phyloP scores from a whole-genome alignment of 2,888 invertebrate species.

The Disparrhopalites patrizii region DNA sequence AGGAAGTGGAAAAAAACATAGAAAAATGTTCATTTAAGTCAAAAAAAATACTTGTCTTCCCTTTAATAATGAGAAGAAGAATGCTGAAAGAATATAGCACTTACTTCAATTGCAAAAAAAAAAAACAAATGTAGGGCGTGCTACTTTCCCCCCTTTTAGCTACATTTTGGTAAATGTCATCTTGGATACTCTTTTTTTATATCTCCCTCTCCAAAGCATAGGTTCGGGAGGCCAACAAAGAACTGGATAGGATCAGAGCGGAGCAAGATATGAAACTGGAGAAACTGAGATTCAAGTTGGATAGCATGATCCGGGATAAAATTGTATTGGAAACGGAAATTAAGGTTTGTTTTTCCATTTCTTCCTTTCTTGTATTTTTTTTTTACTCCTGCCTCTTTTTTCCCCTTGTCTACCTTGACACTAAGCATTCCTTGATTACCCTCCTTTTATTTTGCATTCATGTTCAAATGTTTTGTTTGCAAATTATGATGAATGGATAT shows the following conservation, averaged over 20 bases:
- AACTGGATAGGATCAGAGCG: conserved; percentile 14
- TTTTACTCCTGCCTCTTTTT: not conserved
- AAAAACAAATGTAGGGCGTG: no score
- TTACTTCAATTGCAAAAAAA: no score
- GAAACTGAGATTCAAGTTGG: conserved; percentile 14
- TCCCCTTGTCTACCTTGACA: not conserved
- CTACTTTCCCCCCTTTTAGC: not conserved
- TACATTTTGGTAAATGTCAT: not conserved
- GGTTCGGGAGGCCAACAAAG: conserved; percentile 13
- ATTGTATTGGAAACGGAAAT: conserved; percentile 25
- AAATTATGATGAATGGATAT: conserved; percentile 21
- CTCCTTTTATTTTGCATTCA: no score
- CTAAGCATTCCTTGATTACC: conserved; percentile 4
- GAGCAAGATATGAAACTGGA: conserved; percentile 25
- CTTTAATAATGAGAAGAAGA: no score
- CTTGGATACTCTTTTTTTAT: not conserved
- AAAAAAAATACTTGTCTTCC: no score
- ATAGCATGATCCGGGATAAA: conserved; percentile 17
- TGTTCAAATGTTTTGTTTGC: not conserved
- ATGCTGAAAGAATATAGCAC: no score
- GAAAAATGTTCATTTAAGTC: no score
- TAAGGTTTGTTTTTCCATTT: conserved; percentile 9
- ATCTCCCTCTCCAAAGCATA: conserved; percentile 2
- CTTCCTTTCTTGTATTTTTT: not conserved
- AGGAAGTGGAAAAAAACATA: no score